Evolutionary conservation across 2,113 vertebrate genomes (phyloP), one percentile per base, ranked within the genome.

Genomic region (Pterocles orientalis): DNA sequence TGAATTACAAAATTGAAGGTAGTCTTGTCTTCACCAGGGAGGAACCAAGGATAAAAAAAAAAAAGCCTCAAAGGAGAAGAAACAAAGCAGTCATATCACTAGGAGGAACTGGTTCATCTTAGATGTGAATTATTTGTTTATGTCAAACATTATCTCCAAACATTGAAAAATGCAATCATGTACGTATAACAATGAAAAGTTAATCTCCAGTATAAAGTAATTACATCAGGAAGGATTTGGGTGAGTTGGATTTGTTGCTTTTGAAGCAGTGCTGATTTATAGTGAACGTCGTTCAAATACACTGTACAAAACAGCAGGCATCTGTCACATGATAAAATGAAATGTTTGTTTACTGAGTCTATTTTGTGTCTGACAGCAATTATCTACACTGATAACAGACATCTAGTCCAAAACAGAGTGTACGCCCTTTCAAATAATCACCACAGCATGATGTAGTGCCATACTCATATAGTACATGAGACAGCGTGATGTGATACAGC

Each of bases 311-410:
- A 53, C 90, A 95, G 88, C 88, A 95, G 92, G 88, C 47, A 86
- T 78, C 94, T 95, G 90, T 94, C 96, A 95, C 72, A 80, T 68
- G 94, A 92, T 92, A 96, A 92, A 97, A 86, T 92, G 93, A 87
- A 94, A 94, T 78, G 78, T 82, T 93, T 95, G 91, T 96, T 92
- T 94, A 94, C 96, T 51, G 95, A 88, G 79, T 93, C 97, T 97
- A 95, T 97, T 97, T 94, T 97, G 92, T 86, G 91, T 95, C 96
- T 91, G 91, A 94, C 61, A 92, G 90, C 92, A 97, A 96, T 97
- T 95, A 97, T 96, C 95, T 91, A 88, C 66, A 88, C 88, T 83
- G 97, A 97, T 97, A 97, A 95, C 57, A 81, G 94, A 69, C 95
- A 97, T 97, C 97, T 88, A 89, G 86, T 93, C 94, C 94, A 79